Evolutionary conservation across 2,113 vertebrate genomes (phyloP).

Genomic region (Cichladusa arquata): DNA sequence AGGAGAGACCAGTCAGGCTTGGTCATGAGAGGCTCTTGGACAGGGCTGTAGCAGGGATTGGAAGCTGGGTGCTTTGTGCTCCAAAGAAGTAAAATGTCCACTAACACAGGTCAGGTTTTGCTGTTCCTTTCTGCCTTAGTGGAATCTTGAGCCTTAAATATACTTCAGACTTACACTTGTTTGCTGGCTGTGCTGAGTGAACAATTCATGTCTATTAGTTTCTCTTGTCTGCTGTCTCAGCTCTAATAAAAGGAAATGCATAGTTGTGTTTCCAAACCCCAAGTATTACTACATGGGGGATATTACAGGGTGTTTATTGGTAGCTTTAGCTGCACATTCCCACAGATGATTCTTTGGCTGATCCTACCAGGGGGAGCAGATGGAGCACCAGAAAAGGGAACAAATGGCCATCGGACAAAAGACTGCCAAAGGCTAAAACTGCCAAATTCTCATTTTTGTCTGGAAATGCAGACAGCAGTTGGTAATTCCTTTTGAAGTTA

Average conservation of each 20-base stretch:
- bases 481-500: constrained; percentile 4
- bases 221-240: neutral
- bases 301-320: neutral
- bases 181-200: neutral
- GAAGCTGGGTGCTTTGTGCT: neutral
- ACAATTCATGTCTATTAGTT: neutral
- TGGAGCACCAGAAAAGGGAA: constrained; percentile 7
- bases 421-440: constrained; percentile 5
- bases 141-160: neutral
- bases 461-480: constrained; percentile 11
- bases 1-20: neutral
- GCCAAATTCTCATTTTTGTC: neutral
- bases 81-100: neutral
- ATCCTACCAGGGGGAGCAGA: neutral
- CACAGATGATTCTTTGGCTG: neutral
- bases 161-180: neutral
- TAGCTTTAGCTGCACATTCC: neutral
- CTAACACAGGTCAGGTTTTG: neutral
- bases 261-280: neutral
- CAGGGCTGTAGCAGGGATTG: neutral
- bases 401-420: neutral
- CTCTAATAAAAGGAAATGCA: neutral
- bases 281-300: neutral
- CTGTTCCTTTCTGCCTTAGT: neutral
- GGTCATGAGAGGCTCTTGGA: neutral